These are phyloP conservation scores for Bursaphelenchus okinawaensis DNA, from an alignment of 2,888 invertebrate genomes.

Conservation along the genomic window DNA sequence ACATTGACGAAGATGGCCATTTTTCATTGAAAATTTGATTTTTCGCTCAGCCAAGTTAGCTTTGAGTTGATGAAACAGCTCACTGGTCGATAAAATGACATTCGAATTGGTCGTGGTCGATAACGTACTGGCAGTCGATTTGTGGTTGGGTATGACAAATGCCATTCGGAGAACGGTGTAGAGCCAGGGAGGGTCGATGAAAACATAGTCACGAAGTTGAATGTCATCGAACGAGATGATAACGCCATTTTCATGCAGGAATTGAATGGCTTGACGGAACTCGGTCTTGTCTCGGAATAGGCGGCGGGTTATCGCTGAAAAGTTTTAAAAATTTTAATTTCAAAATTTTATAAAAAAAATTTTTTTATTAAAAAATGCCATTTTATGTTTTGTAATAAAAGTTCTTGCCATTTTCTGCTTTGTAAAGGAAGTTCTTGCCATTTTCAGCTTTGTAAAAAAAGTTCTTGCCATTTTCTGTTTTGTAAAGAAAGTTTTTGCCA, in stretches of 20 bases:
- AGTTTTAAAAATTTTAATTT: too few relatives aligned
- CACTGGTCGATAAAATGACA: conserved; percentile 15
- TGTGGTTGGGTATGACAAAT: neutral
- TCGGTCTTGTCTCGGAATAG: conserved; percentile 73
- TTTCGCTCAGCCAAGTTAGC: conserved; percentile 1
- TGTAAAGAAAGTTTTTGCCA: too few relatives aligned
- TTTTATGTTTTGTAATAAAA: too few relatives aligned
- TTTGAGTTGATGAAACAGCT: conserved; percentile 14
- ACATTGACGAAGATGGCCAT: conserved; percentile 22
- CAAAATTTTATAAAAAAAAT: too few relatives aligned
- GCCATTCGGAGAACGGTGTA: conserved; percentile 92
- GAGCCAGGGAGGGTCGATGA: conserved; percentile 94
- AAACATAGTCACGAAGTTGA: conserved; percentile 85
- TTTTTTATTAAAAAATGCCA: too few relatives aligned
- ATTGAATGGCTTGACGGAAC: conserved; percentile 87
- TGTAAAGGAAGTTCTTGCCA: too few relatives aligned
- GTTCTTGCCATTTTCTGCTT: too few relatives aligned
- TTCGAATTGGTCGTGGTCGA: neutral
- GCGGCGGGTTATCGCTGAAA: conserved; percentile 17
- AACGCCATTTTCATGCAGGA: conserved; percentile 87
- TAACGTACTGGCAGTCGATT: neutral
- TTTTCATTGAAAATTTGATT: conserved; percentile 15
- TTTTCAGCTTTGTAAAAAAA: too few relatives aligned
- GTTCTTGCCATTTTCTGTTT: too few relatives aligned
- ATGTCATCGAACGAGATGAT: conserved; percentile 66